Evolutionary conservation across 2,797 vertebrate genomes (phyloP), one percentile per base, ranked within the genome.

Genomic region (Melanotaenia boesemani): DNA sequence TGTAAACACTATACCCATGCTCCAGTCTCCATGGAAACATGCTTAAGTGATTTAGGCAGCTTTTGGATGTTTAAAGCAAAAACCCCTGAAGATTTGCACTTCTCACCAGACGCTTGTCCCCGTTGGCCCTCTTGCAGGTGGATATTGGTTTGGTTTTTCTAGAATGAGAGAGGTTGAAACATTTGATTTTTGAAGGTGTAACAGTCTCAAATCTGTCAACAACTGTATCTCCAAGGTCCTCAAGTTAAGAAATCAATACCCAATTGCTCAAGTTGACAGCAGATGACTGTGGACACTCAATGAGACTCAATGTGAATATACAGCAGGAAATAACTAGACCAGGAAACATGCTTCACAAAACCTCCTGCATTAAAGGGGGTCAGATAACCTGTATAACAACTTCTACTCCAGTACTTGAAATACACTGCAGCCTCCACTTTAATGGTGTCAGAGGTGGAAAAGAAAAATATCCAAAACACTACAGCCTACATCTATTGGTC

Each of bases 211-310:
- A 73, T 78, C 83, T 67, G 62, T 82, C 81, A 83, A 57, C 67
- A 74, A 52, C 54, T 64, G 50, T 9, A 76, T 72, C 70, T 60
- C 61, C 52, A 46, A 76, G 59, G 75, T 81, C 63, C 73, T 83
- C 57, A 52, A 76, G 58, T 65, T n/a, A 64, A 66, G 41, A 80
- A 84, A 86, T 89, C 74, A 60, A 79, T 86, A 87, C 68, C 4
- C 74, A 78, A 85, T 80, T 77, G 77, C 63, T 76, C 58, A 68
- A 73, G 67, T 69, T 67, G 79, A 76, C 71, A 48, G 66, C 57
- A 72, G 66, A 67, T 61, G 72, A 78, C 55, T 70, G 39, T 57
- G 5, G 13, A 26, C 55, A 10, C 18, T 55, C 37, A 63, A 46
- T 34, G 65, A 70, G 39, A 46, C 58, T 57, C 60, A 15, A 46